Conservation (phyloP, 2,888 invertebrate genomes). For the Drosophila pegasa region DNA sequence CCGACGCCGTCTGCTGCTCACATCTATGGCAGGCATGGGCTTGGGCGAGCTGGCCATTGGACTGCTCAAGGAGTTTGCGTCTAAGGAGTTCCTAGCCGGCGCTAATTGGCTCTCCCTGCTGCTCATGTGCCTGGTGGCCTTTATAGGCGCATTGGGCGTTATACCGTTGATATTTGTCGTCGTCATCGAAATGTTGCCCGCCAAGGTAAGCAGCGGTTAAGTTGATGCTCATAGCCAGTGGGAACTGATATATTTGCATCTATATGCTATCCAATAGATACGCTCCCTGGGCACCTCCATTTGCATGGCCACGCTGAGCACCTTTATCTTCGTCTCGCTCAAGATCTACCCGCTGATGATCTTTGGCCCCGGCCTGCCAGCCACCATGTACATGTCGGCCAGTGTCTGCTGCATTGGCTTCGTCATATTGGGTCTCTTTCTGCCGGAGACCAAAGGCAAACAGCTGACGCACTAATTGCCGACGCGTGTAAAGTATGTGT, state of each 20-base stretch:
- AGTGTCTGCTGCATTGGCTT: constrained; percentile 68
- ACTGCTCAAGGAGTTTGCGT: constrained; percentile 56
- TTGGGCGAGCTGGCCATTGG: constrained; percentile 70
- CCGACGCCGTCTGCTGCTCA: constrained; percentile 68
- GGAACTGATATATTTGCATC: neutral
- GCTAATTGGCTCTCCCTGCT: constrained; percentile 74
- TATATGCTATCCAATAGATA: constrained; percentile 59
- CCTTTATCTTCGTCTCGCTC: constrained; percentile 70
- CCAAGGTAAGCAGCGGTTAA: constrained; percentile 67
- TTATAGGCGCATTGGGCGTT: constrained; percentile 74
- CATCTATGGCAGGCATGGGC: constrained; percentile 71
- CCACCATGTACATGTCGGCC: constrained; percentile 76
- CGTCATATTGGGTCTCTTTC: constrained; percentile 68
- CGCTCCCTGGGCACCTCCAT: constrained; percentile 76
- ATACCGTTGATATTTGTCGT: constrained; percentile 75
- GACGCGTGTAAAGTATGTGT: constrained; percentile 54
- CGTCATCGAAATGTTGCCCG: constrained; percentile 77
- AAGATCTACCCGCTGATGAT: constrained; percentile 80
- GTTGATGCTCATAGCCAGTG: neutral
- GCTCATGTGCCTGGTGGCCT: constrained; percentile 70
- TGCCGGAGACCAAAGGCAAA: constrained; percentile 83
- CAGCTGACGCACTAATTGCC: constrained; percentile 67
- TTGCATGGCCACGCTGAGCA: constrained; percentile 73
- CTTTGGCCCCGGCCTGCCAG: constrained; percentile 65
- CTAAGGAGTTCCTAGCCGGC: constrained; percentile 48